Percentiles rank a stretch among this genome's conserved stretches.
phyloP scores from a whole-genome alignment of 2,888 invertebrate species.

The Caenorhabditis sp. region DNA sequence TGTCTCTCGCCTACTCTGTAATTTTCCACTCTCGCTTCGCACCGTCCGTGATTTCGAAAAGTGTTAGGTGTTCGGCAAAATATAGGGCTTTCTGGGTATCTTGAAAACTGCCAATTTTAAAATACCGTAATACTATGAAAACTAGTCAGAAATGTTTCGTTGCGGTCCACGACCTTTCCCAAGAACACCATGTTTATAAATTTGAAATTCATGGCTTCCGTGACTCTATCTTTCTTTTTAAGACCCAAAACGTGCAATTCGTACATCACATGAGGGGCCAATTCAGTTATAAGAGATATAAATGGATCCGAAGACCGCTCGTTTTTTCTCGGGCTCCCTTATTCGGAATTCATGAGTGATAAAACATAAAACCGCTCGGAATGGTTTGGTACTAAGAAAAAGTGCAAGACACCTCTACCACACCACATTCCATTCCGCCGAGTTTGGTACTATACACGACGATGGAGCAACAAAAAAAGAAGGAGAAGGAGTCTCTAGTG shows the following conservation, averaged over 20 bases:
- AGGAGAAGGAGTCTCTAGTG: slow-evolving; percentile 44
- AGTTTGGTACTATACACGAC: slow-evolving; percentile 34
- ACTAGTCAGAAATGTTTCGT: not conserved
- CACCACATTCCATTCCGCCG: slow-evolving; percentile 5
- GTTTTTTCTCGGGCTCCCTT: not conserved
- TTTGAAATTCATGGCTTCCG: slow-evolving; percentile 5
- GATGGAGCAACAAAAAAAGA: not conserved
- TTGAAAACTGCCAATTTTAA: too few relatives aligned
- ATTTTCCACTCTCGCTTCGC: slow-evolving; percentile 4
- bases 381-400: slow-evolving; percentile 10
- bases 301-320: slow-evolving; percentile 20
- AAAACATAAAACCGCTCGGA: slow-evolving; percentile 43
- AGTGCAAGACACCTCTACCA: slow-evolving; percentile 38
- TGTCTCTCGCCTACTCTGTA: slow-evolving; percentile 10
- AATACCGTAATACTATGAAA: not conserved
- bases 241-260: slow-evolving; percentile 13
- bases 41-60: slow-evolving; percentile 8
- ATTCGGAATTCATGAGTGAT: slow-evolving; percentile 58
- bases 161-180: not conserved
- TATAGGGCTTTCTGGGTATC: too few relatives aligned
- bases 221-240: slow-evolving; percentile 6
- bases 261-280: slow-evolving; percentile 23
- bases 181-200: slow-evolving; percentile 9
- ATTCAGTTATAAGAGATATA: slow-evolving; percentile 28
- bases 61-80: not conserved